Base-by-base conservation (phyloP, 2,113 vertebrate species). In the Hippocampus barbouri region DNA sequence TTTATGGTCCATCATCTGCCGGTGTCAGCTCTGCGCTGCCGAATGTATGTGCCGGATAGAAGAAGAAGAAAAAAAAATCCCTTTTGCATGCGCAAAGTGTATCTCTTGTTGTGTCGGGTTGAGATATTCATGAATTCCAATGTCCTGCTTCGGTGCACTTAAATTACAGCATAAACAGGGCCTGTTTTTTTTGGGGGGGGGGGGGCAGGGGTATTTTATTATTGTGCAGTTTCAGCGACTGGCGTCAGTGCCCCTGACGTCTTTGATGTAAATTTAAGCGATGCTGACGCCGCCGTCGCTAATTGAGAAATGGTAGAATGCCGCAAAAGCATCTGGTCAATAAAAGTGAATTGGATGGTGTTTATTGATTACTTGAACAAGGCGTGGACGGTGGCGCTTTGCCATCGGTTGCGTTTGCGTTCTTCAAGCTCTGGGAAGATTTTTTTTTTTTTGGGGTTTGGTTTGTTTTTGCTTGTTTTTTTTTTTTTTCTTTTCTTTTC, bases 1-100 rank as follows among this genome's bases (percentile, higher is more conserved):
- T 91, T 92, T 89, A 88, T 89, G 83, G 79, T 72, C 72, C 75
- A 76, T 82, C 78, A 47, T 83, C 77, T 80, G 77, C 79, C 9
- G 5, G 74, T 73, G 75, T 86, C 81, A 82, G 67, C 78, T 45
- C 38, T 11, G 49, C 16, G 15, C 27, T 61, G 27, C 16, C 16
- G 59, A 61, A 61, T 61, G 34, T 59, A 56, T 61, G 4, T 23
- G 38, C 23, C 8, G 63, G n/a, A 51, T 51, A 16, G 15, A 16
- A 16, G 18, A 49, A 27, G 16, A 60, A 38, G 41, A 16, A 16
- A 20, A 49, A 59, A 16, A 60, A 21, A 23, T 25, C 57, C 49
- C 65, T 38, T 54, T 66, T 23, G 54, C 64, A 25, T 72, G 8
- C 25, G 72, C 10, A 4, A 71, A 51, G 70, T 78, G 5, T 25